Evolutionary conservation across 1,140 invertebrate species (phyloP).

Genomic region (Metaphire vulgaris): DNA sequence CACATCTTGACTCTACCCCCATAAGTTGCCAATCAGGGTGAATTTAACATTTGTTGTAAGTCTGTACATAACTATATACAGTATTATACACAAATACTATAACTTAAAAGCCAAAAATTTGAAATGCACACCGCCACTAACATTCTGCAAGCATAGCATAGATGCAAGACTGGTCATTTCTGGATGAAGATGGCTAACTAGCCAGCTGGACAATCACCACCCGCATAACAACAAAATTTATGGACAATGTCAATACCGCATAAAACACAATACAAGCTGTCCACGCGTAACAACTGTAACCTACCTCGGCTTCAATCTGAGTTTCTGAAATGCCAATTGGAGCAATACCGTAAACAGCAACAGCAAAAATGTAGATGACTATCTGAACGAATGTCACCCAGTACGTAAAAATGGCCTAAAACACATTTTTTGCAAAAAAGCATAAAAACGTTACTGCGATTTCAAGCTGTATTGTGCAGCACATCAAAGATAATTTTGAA

Average conservation of each 20-base stretch:
- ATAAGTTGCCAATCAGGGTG: too few relatives aligned
- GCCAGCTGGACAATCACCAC: neutral
- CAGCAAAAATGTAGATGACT: constrained; percentile 78
- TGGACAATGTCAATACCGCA: neutral
- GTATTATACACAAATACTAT: too few relatives aligned
- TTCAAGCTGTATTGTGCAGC: too few relatives aligned
- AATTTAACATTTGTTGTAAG: too few relatives aligned
- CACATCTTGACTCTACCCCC: too few relatives aligned
- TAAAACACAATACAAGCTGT: neutral
- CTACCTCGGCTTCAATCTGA: constrained; percentile 28
- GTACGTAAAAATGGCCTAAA: constrained; percentile 55
- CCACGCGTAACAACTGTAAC: neutral
- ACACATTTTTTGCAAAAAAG: neutral
- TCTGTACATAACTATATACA: too few relatives aligned
- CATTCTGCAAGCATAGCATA: neutral
- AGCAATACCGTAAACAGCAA: constrained; percentile 89
- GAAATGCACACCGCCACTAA: neutral
- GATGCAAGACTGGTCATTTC: neutral
- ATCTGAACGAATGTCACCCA: constrained; percentile 93
- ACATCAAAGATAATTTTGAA: neutral
- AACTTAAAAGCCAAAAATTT: neutral
- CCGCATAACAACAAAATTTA: neutral
- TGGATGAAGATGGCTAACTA: neutral
- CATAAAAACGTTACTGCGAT: neutral
- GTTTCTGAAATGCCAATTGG: constrained; percentile 73